Evolutionary conservation across 2,113 vertebrate genomes (phyloP), one percentile per base, ranked within the genome.

Genomic region (Hippocampus zosterae): DNA sequence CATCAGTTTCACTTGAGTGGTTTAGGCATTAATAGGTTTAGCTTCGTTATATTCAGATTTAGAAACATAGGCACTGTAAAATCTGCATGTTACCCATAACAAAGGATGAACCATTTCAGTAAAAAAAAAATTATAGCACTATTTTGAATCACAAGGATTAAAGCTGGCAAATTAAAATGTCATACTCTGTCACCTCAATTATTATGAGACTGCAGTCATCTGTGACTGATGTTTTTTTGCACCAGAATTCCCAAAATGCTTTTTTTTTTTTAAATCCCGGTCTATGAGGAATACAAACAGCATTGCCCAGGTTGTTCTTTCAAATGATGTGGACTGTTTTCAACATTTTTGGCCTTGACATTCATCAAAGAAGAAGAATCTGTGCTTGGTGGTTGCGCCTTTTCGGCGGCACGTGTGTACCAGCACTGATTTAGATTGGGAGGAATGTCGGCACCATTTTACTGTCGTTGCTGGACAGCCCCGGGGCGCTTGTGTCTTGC

Each of bases 271-370:
- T 46, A 42, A 23, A 12, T 29, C 5, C 68, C 18, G 44, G 44
- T 23, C 25, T 57, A 59, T 6, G 71, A 67, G 61, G n/a, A 42
- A 67, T 48, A 37, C 37, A 42, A 21, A 3, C 19, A 57, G 61
- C 65, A n/a, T 11, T 79, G 63, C 23, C 59, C 40, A 18, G 27
- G 67, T 66, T 52, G 37, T 57, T 69, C 71, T 65, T 19, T 69
- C 55, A 41, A 65, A 29, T 3, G 29, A 29, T 29, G 29, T 29
- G 29, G 29, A 29, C 29, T 29, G 29, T 29, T 29, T 29, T 29
- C 29, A 29, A 3, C 29, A 29, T 29, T 29, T 29, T 29, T 29
- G 29, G 29, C 29, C 29, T 3, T 3, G 29, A 29, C 1, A 29
- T 29, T 29, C 29, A 2, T 29, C 29, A 29, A 29, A 29, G 29